Evolutionary conservation across 35 echinoderm and acorn worm species (phyloP), one percentile per base, ranked within the genome.

Genomic region (Heliocidaris erythrogramma): DNA sequence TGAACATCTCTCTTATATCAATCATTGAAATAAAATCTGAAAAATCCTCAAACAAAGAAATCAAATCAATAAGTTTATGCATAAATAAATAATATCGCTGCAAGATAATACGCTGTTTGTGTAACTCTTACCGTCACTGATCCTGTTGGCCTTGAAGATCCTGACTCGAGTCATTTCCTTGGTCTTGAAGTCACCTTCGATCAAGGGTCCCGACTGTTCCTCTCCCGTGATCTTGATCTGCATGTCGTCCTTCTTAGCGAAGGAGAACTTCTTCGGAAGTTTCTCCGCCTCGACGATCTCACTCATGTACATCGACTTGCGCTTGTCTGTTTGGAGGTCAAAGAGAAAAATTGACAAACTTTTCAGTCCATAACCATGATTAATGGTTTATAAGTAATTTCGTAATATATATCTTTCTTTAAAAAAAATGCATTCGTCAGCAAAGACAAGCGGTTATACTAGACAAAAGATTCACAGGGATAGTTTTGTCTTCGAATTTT

Each of bases 71-170:
- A n/a, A n/a, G n/a, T n/a, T n/a, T n/a, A n/a, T n/a, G 35, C 35
- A 42, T 42, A 42, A 42, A 0, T 42, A 42, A 42, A 42, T 42
- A 42, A 42, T 42, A 42, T 42, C 35, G 35, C 35, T 42, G 35
- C 35, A 42, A 42, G 1, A 42, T 0, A 42, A 42, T 42, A 42
- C 35, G 35, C 0, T 42, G 35, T 42, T 42, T 42, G 35, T 42
- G 35, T 84, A 14, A 30, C 6, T 92, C 91, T 59, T 59, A 92
- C 91, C 91, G 24, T 92, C 91, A 92, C n/a, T 59, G 48, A 92
- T 92, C 24, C 91, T 92, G 50, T 92, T 92, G 13, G 91, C 91
- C 48, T 92, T 92, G 91, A 92, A 92, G 91, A 92, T 50, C 29
- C 91, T 24, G 91, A 92, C 49, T 42, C 27, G 13, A 1, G 91